Base-by-base conservation (phyloP, 2,113 vertebrate species). In the Mus spicilegus region DNA sequence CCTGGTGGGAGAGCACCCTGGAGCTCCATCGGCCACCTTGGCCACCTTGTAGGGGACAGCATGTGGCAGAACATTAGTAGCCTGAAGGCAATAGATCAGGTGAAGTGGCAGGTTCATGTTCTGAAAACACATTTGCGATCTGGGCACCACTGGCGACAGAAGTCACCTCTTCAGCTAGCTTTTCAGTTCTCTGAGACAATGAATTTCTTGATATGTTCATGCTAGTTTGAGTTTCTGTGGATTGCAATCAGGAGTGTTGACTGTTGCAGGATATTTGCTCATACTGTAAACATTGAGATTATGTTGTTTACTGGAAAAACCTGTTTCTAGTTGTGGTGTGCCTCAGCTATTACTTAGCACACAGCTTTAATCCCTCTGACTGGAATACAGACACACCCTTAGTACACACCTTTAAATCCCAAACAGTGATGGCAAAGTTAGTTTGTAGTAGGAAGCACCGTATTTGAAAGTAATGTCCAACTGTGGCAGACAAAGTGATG, bases 161-260 rank as follows among this genome's bases (percentile, higher is more conserved):
- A 26, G 54, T 58, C 54, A 39, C 11, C 54, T 82, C 54, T 58
- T 39, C 5, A 56, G 36, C 54, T n/a, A 26, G 80, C 54, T 87
- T 93, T 61, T 82, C n/a, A 12, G 54, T 93, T 51, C 84, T 63
- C 54, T 7, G 26, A 93, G 36, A 49, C 85, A 77, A 20, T 49
- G 19, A 82, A 92, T 72, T 95, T 42, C 75, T 42, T 70, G 19
- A 76, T 69, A 87, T 72, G 54, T 33, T 76, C 86, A 42, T 92
- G 89, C 28, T 81, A 49, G 10, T 92, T 33, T 81, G 95, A 54
- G 30, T 94, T 92, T 92, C 63, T 92, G 12, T 69, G 61, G 54
- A 76, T 90, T 94, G 81, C 61, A 78, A 84, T 24, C 49, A 91
- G 80, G 24, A 90, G 24, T 89, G 42, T 28, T 75, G 54, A 89